phyloP scores from a whole-genome alignment of 2,888 invertebrate genomes.

The Neocrepidodera transversa region DNA sequence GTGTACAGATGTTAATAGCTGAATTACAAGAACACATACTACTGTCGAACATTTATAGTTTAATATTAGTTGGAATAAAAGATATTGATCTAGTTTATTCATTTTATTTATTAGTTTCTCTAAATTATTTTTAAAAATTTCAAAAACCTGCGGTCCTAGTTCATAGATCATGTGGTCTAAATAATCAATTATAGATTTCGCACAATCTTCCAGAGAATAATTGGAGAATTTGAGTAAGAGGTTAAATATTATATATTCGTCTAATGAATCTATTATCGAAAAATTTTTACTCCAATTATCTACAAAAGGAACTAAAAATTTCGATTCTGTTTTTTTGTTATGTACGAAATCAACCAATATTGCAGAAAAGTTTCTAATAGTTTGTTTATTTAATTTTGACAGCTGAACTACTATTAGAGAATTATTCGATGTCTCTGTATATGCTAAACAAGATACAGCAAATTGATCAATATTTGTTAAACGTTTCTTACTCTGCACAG shows the following conservation, averaged over 20 bases:
- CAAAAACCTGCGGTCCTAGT: slow-evolving; percentile 14
- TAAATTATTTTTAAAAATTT: slow-evolving; percentile 13
- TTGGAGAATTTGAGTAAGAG: slow-evolving; percentile 7
- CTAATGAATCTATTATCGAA: slow-evolving; percentile 11
- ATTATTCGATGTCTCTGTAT: background rate
- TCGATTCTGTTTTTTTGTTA: background rate
- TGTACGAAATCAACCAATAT: background rate
- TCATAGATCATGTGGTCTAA: slow-evolving; percentile 8
- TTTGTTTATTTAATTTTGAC: background rate
- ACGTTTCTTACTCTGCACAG: slow-evolving; percentile 6
- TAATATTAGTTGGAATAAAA: slow-evolving; percentile 12
- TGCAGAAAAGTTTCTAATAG: background rate
- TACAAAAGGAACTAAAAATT: slow-evolving; percentile 1
- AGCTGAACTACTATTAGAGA: background rate
- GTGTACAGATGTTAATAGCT: slow-evolving; percentile 14
- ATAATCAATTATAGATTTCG: slow-evolving; percentile 12
- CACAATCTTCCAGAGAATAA: slow-evolving; percentile 5
- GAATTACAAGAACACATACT: slow-evolving; percentile 14
- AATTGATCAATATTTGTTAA: slow-evolving; percentile 11
- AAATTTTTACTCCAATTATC: slow-evolving; percentile 8
- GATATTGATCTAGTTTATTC: background rate
- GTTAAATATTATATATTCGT: slow-evolving; percentile 15
- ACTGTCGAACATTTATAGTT: background rate
- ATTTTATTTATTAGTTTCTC: background rate
- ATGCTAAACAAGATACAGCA: slow-evolving; percentile 3